A percentile compares a stretch with the other conserved stretches of the same genome.
Conservation (phyloP, 2,113 vertebrate genomes). For the Hydropotes inermis region DNA sequence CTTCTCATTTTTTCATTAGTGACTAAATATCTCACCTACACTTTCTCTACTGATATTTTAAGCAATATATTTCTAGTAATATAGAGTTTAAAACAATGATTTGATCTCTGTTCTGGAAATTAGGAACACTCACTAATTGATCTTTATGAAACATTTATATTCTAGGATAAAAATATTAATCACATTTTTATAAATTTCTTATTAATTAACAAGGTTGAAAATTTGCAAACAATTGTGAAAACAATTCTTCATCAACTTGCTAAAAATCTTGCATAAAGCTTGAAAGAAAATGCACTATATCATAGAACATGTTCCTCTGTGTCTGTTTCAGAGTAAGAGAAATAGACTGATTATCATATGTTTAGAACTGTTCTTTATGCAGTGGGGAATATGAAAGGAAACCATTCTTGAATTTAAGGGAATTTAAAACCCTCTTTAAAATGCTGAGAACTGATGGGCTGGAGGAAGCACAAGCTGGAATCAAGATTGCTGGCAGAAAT, state of each 20-base stretch:
- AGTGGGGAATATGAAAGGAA: background rate
- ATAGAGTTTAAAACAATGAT: background rate
- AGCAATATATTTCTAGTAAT: background rate
- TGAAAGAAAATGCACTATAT: background rate
- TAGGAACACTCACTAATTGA: background rate
- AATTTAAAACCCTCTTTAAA: background rate
- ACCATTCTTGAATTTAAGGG: background rate
- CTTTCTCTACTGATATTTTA: background rate
- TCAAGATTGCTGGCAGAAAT: background rate
- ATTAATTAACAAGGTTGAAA: background rate
- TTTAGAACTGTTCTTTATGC: background rate
- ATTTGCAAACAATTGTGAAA: background rate
- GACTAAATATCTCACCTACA: background rate
- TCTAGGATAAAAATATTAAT: background rate
- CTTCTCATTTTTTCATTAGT: background rate
- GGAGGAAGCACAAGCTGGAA: background rate
- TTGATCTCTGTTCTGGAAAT: background rate
- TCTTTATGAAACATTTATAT: background rate
- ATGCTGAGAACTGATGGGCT: background rate
- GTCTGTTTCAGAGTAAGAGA: slow-evolving; percentile 13
- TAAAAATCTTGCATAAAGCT: background rate
- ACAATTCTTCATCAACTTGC: background rate
- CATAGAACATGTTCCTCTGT: background rate
- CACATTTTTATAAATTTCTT: slow-evolving; percentile 6
- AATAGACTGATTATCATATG: background rate